Evolutionary conservation across 2,888 invertebrate species (phyloP).

Genomic region (Eupithecia tripunctaria): DNA sequence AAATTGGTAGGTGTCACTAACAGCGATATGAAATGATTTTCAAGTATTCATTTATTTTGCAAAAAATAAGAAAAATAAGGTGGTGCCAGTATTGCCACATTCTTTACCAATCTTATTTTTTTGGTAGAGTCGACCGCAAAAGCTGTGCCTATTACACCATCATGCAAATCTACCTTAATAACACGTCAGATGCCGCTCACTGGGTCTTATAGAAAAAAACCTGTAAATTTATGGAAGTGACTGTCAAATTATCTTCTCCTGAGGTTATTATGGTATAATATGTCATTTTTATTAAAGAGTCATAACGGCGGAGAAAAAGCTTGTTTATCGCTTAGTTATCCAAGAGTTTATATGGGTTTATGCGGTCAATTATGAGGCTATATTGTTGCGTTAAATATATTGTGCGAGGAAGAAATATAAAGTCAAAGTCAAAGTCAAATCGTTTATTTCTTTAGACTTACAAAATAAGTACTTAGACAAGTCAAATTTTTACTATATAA

Average conservation of each 20-base stretch:
- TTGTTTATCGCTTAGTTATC: conserved; percentile 34
- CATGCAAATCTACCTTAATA: conserved; percentile 65
- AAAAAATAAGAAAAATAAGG: no score
- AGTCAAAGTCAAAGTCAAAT: not conserved
- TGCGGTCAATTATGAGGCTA: not conserved
- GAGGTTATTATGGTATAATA: conserved; percentile 61
- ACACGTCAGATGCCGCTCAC: conserved; percentile 37
- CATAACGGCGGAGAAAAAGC: conserved; percentile 28
- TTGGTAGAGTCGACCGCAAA: not conserved
- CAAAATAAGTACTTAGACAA: no score
- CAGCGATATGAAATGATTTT: no score
- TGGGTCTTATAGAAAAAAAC: conserved; percentile 30
- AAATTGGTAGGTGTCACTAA: no score
- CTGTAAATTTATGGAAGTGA: conserved; percentile 67
- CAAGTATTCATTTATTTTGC: no score
- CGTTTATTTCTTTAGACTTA: no score
- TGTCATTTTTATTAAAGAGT: conserved; percentile 56
- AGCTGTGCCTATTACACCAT: conserved; percentile 43
- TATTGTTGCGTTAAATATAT: not conserved
- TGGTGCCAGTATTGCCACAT: not conserved
- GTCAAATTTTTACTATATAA: no score
- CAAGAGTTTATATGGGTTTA: conserved; percentile 18
- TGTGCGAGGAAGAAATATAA: not conserved
- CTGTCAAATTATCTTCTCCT: conserved; percentile 72
- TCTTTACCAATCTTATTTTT: not conserved